phyloP scores from a whole-genome alignment of 1,140 invertebrate species.

The Bombus difficillimus region DNA sequence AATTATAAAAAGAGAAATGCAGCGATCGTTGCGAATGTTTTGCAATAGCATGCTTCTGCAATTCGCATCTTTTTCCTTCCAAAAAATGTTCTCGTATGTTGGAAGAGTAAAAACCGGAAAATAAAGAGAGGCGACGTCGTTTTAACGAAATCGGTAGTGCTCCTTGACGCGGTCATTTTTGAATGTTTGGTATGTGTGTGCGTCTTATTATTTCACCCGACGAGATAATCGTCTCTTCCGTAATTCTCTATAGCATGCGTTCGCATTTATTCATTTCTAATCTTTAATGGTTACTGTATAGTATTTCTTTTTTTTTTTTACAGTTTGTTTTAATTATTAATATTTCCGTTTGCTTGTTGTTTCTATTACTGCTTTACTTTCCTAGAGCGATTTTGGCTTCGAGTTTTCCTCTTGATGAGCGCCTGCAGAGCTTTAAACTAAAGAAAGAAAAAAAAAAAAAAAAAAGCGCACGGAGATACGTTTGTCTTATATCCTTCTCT shows the following conservation, averaged over 20 bases:
- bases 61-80: slow-evolving; percentile 31
- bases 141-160: slow-evolving; percentile 29
- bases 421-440: slow-evolving; percentile 52
- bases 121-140: background rate
- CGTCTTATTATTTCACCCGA: slow-evolving; percentile 38
- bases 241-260: slow-evolving; percentile 55
- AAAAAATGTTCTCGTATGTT: slow-evolving; percentile 40
- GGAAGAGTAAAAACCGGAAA: background rate
- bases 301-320: background rate
- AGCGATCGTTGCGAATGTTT: slow-evolving; percentile 57
- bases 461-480: background rate
- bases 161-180: slow-evolving; percentile 52
- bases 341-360: slow-evolving; percentile 58
- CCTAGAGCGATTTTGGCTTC: slow-evolving; percentile 63
- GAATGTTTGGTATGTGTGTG: slow-evolving; percentile 70
- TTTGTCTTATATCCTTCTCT: background rate
- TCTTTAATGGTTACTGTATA: no score
- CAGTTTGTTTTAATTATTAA: background rate
- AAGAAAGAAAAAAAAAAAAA: slow-evolving; percentile 35
- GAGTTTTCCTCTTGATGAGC: slow-evolving; percentile 57
- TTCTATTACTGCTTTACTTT: slow-evolving; percentile 42
- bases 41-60: slow-evolving; percentile 73
- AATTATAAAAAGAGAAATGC: slow-evolving; percentile 1
- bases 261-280: slow-evolving; percentile 28
- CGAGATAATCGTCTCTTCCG: slow-evolving; percentile 25